Conservation (phyloP, 1,140 invertebrate genomes). For the Calycopis cecrops region DNA sequence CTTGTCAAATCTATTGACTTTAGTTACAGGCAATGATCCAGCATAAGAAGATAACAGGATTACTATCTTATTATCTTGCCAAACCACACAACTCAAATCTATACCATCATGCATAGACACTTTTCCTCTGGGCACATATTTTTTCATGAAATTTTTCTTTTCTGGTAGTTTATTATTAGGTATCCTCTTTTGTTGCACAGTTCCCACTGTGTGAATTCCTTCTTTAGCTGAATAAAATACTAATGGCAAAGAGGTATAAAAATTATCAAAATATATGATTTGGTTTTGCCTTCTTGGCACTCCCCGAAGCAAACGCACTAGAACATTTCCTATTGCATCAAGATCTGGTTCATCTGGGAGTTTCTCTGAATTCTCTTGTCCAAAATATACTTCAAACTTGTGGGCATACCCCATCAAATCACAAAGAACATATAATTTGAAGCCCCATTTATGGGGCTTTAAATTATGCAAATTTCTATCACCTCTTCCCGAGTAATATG, state of each 20-base stretch:
- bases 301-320: constrained; percentile 31
- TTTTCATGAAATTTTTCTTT: constrained; percentile 43
- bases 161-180: constrained; percentile 39
- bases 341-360: constrained; percentile 38
- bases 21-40: constrained; percentile 27
- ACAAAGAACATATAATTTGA: constrained; percentile 48
- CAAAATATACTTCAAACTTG: constrained; percentile 36
- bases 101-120: constrained; percentile 35
- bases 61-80: constrained; percentile 35
- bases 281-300: constrained; percentile 37
- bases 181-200: constrained; percentile 39
- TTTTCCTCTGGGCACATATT: constrained; percentile 39
- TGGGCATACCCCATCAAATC: constrained; percentile 33
- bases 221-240: constrained; percentile 34
- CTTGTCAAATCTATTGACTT: constrained; percentile 29
- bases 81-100: constrained; percentile 36
- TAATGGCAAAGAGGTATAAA: constrained; percentile 40
- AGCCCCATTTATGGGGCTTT: constrained; percentile 23
- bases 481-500: no score
- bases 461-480: no score
- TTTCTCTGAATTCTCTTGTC: constrained; percentile 26
- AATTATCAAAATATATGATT: constrained; percentile 43
- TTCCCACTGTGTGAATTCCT: constrained; percentile 37
- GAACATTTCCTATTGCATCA: constrained; percentile 34
- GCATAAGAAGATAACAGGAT: constrained; percentile 30